Evolutionary conservation across 2,888 invertebrate genomes (phyloP).

Genomic region (Lochmaea crataegi): DNA sequence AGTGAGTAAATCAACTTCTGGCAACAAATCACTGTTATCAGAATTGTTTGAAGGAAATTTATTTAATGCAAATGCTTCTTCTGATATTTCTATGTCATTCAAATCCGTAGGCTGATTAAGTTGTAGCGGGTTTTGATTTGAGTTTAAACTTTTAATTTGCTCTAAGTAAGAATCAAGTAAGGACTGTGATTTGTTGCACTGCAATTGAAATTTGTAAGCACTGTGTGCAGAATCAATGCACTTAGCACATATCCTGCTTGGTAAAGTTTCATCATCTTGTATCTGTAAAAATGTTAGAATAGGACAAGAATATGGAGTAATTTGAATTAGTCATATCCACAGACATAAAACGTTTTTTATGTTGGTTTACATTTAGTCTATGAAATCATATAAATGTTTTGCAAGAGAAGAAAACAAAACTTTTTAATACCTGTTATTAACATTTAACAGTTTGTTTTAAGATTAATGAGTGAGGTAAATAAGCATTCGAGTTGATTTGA

Average conservation of each 20-base stretch:
- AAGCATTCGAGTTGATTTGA: too few relatives aligned
- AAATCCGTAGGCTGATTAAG: not conserved
- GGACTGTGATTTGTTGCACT: conserved; percentile 41
- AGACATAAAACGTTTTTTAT: too few relatives aligned
- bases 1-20: conserved; percentile 30
- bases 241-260: conserved; percentile 42
- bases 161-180: conserved; percentile 40
- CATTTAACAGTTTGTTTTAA: too few relatives aligned
- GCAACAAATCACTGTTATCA: conserved; percentile 15
- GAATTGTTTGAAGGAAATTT: conserved; percentile 6
- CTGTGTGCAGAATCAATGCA: conserved; percentile 43
- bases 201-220: conserved; percentile 43
- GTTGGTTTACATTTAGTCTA: too few relatives aligned
- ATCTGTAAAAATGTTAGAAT: conserved; percentile 34
- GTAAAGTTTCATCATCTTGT: conserved; percentile 34
- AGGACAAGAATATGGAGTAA: not conserved
- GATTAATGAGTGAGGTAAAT: too few relatives aligned
- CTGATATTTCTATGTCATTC: conserved; percentile 9
- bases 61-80: conserved; percentile 16
- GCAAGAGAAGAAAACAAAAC: too few relatives aligned
- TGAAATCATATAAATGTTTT: too few relatives aligned
- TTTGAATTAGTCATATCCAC: too few relatives aligned
- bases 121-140: not conserved
- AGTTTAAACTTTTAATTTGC: conserved; percentile 26
- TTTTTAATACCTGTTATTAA: too few relatives aligned